These are phyloP conservation scores for Notothenia rossii DNA, from an alignment of 2,113 vertebrate species.

Conservation along the genomic window DNA sequence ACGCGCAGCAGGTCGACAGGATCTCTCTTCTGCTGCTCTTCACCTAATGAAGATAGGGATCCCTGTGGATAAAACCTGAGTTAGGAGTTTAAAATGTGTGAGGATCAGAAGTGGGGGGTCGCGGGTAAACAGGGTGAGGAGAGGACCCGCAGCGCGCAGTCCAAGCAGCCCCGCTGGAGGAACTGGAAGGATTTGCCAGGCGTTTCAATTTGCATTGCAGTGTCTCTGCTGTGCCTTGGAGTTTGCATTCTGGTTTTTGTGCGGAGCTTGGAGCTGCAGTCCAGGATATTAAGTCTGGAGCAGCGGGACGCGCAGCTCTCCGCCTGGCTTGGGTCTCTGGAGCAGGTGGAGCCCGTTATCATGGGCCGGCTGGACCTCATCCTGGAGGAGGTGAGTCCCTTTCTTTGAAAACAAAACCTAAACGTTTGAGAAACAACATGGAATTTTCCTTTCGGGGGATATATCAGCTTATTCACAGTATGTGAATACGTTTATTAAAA, in stretches of 20 bases:
- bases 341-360: slow-evolving; percentile 84
- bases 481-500: background rate
- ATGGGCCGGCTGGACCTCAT: slow-evolving; percentile 79
- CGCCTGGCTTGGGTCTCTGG: slow-evolving; percentile 77
- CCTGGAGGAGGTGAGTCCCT: slow-evolving; percentile 71
- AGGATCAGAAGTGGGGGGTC: slow-evolving; percentile 59
- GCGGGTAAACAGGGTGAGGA: slow-evolving; percentile 15
- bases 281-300: slow-evolving; percentile 80
- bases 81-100: slow-evolving; percentile 69
- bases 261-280: slow-evolving; percentile 79
- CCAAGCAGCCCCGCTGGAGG: slow-evolving; percentile 56
- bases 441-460: no score
- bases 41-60: slow-evolving; percentile 41
- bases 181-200: slow-evolving; percentile 62
- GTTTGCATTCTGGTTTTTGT: slow-evolving; percentile 76
- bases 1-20: background rate
- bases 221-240: slow-evolving; percentile 76
- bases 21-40: slow-evolving; percentile 7
- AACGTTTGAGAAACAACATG: background rate
- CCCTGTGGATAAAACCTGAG: slow-evolving; percentile 37
- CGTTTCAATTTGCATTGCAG: slow-evolving; percentile 56
- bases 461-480: no score
- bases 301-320: slow-evolving; percentile 70
- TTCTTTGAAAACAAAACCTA: background rate
- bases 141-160: slow-evolving; percentile 54